Base-by-base conservation (phyloP, 2,888 invertebrate species). In the Coleophora flavipennella region DNA sequence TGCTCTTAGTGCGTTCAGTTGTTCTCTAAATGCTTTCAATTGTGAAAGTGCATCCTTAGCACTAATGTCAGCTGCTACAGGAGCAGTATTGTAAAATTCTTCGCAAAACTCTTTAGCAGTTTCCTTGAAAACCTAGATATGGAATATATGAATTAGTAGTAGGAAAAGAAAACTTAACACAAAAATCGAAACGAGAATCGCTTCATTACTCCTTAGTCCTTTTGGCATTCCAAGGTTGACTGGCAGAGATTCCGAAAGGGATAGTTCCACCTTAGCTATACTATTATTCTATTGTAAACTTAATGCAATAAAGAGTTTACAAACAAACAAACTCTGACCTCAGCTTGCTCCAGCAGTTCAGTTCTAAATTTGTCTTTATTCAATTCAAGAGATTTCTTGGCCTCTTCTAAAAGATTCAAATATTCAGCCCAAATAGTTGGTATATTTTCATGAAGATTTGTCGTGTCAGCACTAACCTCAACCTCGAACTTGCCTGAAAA, bases 281-380 rank as follows among this genome's bases (percentile, higher is more conserved):
- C n/a, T n/a, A n/a, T n/a, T n/a, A n/a, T n/a, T n/a, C n/a, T n/a
- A n/a, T n/a, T n/a, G n/a, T n/a, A n/a, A n/a, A n/a, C n/a, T n/a
- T n/a, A n/a, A n/a, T n/a, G n/a, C n/a, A n/a, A n/a, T n/a, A n/a
- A n/a, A n/a, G n/a, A n/a, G n/a, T n/a, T n/a, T n/a, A n/a, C n/a
- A n/a, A n/a, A n/a, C n/a, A n/a, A n/a, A n/a, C n/a, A n/a, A n/a
- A 20, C 20, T 32, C 27, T 46, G 59, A 87, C 86, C 57, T 92
- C 90, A 0, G 92, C 89, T 61, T 92, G 90, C 44, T 88, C 87
- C 33, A 94, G 67, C 8, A 95, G 72, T 36, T 85, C 86, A n/a
- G 88, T 76, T 71, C 91, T 92, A 57, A 92, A 91, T 51, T 87
- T 88, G 37, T 91, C 90, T 73, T 92, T 92, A 42, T 92, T 89